Base-by-base conservation (phyloP, 2,113 vertebrate species). In the Bujurquina vittata region DNA sequence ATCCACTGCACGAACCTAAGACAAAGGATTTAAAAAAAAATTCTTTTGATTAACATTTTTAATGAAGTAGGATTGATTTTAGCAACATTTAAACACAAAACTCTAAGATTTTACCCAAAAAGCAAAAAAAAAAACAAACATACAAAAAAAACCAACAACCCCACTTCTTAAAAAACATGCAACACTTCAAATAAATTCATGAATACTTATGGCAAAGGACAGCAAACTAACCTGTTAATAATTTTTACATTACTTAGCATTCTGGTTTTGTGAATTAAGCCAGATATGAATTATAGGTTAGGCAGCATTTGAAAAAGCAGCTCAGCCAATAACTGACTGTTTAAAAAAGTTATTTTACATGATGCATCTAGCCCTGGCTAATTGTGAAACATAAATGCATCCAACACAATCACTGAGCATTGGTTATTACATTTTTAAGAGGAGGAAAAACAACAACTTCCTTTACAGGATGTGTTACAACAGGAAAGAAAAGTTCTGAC, bases 1-100 rank as follows among this genome's bases (percentile, higher is more conserved):
- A 97, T 99, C 98, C 90, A 96, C 95, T 93, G 96, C 95, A 88
- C 97, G 96, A 90, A 97, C 96, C 98, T 99, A 92, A 72, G 9
- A 92, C 60, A 85, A 61, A 43, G 54, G 1, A 14, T 14, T 22
- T 20, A 12, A 11, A 10, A 52, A 43, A 72, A 15, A 43, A 43
- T 11, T 2, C 2, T 11, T 58, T 58, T 57, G 7, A 55, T 55
- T 4, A 57, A 72, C 43, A 31, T 52, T 72, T 72, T 31, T 49
- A 52, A 69, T 29, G 29, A 54, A 52, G 7, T 18, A 33, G 46
- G 26, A 72, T 4, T n/a, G 46, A 72, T 72, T 72, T 69, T 72
- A 14, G 52, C 23, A 72, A 72, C 20, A 62, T 63, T n/a, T 11
- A 22, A 2, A 49, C 1, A 6, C 15, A 62, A 20, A 62, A 20